Evolutionary conservation across 35 echinoderm and acorn worm genomes (phyloP), one percentile per base, ranked within the genome.

Genomic region (Holothuria glaberrima): DNA sequence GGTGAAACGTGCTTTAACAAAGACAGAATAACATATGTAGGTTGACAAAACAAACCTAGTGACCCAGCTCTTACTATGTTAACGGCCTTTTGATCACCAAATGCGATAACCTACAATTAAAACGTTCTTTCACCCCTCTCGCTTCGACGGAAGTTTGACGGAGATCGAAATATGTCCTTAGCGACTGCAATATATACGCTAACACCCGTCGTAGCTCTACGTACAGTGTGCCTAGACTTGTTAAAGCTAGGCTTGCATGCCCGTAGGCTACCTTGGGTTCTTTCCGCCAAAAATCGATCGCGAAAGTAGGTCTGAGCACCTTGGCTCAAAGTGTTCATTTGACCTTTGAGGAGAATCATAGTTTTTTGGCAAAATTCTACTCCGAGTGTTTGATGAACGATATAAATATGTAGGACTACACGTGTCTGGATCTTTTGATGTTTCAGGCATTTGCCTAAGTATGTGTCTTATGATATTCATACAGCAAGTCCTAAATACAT

Each of bases 241-340:
- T 17, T 14, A 54, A 78, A 78, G 74, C 50, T 78, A 78, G 74
- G 74, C 74, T 48, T 78, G 44, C 25, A 48, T 78, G 20, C 38
- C 74, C 74, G 74, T 48, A 48, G 74, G 74, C 74, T 48, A 12
- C 44, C 41, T 35, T 33, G n/a, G 71, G 35, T 78, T 48, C 20
- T 52, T 78, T 78, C 74, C 74, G 74, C 74, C 50, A 48, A 78
- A 78, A 78, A 78, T 78, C 74, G 74, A 78, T 78, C 74, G 74
- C 10, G 29, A 78, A 78, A 78, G 36, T 78, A 78, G 74, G 74
- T 48, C 74, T 78, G 36, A 78, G 74, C 50, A 78, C 50, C 74
- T 48, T 48, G 50, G 74, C 74, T 78, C 44, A 48, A 48, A 41
- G 25, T 69, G 17, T 69, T 78, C 74, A n/a, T 30, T 48, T 78